Conservation (phyloP, 2,888 invertebrate species). For the Acholoe squamosa region DNA sequence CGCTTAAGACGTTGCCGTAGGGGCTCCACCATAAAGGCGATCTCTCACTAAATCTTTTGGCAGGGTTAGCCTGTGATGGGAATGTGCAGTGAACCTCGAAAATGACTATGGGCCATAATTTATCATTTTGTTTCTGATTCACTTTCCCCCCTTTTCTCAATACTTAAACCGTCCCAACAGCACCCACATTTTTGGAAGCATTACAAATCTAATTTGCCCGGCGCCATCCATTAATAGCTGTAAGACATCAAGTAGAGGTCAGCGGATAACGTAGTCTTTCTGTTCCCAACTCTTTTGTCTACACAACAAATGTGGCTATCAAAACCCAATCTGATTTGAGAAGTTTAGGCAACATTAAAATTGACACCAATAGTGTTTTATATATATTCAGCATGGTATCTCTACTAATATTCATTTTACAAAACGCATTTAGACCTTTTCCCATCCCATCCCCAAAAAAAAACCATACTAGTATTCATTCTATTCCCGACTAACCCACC, state of each 20-base stretch:
- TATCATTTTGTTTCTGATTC: conserved; percentile 34
- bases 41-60: conserved; percentile 53
- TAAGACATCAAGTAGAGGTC: neutral
- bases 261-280: neutral
- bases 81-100: conserved; percentile 54
- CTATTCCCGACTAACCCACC: neutral
- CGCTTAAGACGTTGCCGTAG: conserved; percentile 49
- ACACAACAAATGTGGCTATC: too few species aligned
- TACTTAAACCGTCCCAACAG: conserved; percentile 23
- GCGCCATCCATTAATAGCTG: neutral
- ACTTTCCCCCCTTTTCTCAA: neutral
- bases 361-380: too few species aligned
- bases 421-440: too few species aligned
- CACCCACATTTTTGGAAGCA: conserved; percentile 2
- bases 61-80: conserved; percentile 55
- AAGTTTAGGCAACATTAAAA: too few species aligned
- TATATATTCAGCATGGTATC: too few species aligned
- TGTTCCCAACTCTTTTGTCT: too few species aligned
- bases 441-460: too few species aligned
- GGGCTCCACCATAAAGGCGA: conserved; percentile 11
- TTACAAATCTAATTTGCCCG: conserved; percentile 9
- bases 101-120: conserved; percentile 51
- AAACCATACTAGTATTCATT: neutral
- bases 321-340: too few species aligned
- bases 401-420: too few species aligned